Evolutionary conservation across 2,113 vertebrate genomes (phyloP), one percentile per base, ranked within the genome.

Genomic region (Uropsilus gracilis): DNA sequence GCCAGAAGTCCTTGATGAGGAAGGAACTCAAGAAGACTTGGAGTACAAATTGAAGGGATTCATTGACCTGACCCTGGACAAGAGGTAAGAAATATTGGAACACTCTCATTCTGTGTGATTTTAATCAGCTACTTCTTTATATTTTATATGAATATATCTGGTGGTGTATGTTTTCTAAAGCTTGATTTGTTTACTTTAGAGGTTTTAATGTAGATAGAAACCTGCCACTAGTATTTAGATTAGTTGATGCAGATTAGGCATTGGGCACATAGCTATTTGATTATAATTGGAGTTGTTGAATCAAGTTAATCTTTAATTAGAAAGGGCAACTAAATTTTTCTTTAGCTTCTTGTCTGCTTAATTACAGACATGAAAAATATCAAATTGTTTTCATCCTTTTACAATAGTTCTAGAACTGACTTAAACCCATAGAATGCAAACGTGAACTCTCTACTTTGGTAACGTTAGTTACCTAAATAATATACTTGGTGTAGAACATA

Each of bases 11-110:
- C 95, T 97, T 46, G 98, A 98, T 92, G 99, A 99, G 96, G 99
- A 99, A 96, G 96, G 98, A 44, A 99, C 99, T 96, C 99, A 99
- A 97, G 99, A 99, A 98, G 99, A 99, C 89, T 98, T 99, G 69
- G 99, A 99, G 96, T 99, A 99, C 97, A 99, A 99, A 95, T 94
- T 99, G 97, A 99, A 99, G 96, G 99, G 99, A 55, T 99, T 99
- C 95, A 99, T 99, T 91, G 99, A 99, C 97, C 99, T 99, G 97
- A 99, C 99, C 0, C 97, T 99, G 97, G 99, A 99, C 87, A 99
- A 99, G 97, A 99, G 99, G 99, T 99, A 98, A 39, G 95, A 77
- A 83, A 42, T 48, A 10, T 6, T 96, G 91, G 55, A 94, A 87
- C 8, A 34, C 24, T 72, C 37, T 68, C 1, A 0, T 94, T 90